phyloP scores from a whole-genome alignment of 1,140 invertebrate genomes.

The Caerostris darwini region DNA sequence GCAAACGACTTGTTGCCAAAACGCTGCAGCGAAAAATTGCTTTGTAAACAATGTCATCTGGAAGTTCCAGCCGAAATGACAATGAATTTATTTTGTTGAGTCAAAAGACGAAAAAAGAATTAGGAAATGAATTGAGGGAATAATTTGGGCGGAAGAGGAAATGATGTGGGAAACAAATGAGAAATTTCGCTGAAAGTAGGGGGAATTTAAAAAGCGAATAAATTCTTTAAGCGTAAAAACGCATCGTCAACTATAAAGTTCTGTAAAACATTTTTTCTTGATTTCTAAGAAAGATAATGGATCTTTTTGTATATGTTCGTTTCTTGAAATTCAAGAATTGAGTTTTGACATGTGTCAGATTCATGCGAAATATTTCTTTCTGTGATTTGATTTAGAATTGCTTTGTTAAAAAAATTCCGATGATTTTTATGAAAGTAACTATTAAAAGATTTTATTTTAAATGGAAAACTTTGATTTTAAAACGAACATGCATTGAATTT shows the following conservation, averaged over 20 bases:
- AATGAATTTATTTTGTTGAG: slow-evolving; percentile 19
- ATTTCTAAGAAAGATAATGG: not conserved
- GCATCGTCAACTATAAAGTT: slow-evolving; percentile 26
- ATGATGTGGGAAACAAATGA: slow-evolving; percentile 10
- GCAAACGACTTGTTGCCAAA: slow-evolving; percentile 33
- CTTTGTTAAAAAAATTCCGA: too few relatives aligned
- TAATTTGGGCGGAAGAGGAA: slow-evolving; percentile 16
- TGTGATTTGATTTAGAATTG: too few relatives aligned
- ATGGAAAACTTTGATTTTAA: too few relatives aligned
- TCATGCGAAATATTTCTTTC: too few relatives aligned
- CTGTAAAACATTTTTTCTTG: not conserved
- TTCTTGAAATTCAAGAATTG: too few relatives aligned
- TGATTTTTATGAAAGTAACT: too few relatives aligned
- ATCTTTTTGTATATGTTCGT: not conserved
- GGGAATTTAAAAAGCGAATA: not conserved
- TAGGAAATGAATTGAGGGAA: not conserved
- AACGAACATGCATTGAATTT: too few relatives aligned
- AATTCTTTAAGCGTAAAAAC: slow-evolving; percentile 2
- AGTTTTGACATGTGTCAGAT: too few relatives aligned
- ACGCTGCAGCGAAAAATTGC: not conserved
- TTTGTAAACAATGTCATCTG: slow-evolving; percentile 26
- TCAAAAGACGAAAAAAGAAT: not conserved
- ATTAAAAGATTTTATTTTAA: too few relatives aligned
- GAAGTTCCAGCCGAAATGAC: not conserved
- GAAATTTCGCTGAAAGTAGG: not conserved